phyloP scores from a whole-genome alignment of 2,888 invertebrate species.

The Bombyx huttoni region DNA sequence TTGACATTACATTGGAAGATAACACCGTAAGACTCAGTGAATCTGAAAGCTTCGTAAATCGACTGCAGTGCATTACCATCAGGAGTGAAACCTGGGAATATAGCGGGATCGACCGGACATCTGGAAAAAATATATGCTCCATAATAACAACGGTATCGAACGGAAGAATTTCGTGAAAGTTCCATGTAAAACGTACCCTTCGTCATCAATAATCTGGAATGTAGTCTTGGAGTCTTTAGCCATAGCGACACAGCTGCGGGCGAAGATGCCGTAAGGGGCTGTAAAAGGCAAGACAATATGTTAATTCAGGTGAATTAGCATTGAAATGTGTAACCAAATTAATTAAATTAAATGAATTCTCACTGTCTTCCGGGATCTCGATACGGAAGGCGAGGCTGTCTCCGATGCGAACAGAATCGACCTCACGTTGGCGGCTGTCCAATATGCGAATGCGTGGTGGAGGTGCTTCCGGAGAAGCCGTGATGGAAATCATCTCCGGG shows the following conservation, averaged over 20 bases:
- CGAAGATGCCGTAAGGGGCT: conserved; percentile 97
- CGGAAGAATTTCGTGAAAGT: not conserved
- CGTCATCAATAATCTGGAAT: conserved; percentile 95
- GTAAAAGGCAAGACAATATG: conserved; percentile 18
- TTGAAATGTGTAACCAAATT: conserved; percentile 1
- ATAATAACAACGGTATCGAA: not conserved
- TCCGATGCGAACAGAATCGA: conserved; percentile 94
- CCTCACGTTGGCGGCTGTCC: conserved; percentile 88
- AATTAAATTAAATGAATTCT: conserved; percentile 36
- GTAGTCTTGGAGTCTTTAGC: conserved; percentile 96
- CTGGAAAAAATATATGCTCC: conserved; percentile 36
- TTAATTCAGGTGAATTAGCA: conserved; percentile 2
- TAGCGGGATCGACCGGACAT: conserved; percentile 93
- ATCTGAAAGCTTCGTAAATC: conserved; percentile 94
- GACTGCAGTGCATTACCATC: conserved; percentile 93
- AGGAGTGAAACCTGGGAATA: conserved; percentile 93
- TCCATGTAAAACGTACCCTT: conserved; percentile 74
- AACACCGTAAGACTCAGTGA: conserved; percentile 95
- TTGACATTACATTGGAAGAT: conserved; percentile 98
- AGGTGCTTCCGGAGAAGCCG: conserved; percentile 94
- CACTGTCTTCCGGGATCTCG: conserved; percentile 96
- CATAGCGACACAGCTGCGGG: conserved; percentile 96
- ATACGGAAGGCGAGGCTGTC: conserved; percentile 95
- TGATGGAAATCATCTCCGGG: conserved; percentile 96
- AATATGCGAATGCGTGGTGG: conserved; percentile 93